A percentile compares a stretch with the other conserved stretches of the same genome.
phyloP scores from a whole-genome alignment of 2,888 invertebrate species.

The Trachelus iudaicus region DNA sequence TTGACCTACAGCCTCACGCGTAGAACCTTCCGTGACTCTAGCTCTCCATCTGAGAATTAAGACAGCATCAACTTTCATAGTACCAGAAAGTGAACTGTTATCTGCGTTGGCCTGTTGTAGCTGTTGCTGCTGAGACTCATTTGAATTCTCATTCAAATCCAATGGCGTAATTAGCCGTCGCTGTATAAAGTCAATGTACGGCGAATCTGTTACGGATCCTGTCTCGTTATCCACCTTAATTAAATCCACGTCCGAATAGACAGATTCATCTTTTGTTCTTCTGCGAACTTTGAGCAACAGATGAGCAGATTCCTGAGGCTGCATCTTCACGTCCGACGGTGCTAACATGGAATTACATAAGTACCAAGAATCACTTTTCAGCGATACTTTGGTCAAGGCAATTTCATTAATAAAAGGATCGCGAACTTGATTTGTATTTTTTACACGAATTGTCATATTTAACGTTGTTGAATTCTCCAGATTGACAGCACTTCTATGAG shows the following conservation, averaged over 20 bases:
- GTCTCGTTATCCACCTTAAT: constrained; percentile 38
- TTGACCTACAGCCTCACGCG: constrained; percentile 74
- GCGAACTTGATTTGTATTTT: constrained; percentile 76
- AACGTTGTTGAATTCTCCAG: constrained; percentile 67
- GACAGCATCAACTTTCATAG: constrained; percentile 55
- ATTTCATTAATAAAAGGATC: constrained; percentile 70
- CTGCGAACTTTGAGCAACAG: constrained; percentile 67
- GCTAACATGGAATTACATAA: constrained; percentile 65
- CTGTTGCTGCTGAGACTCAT: constrained; percentile 37
- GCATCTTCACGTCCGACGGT: constrained; percentile 60
- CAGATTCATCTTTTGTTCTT: constrained; percentile 34
- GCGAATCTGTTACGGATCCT: constrained; percentile 50
- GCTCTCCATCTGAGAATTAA: constrained; percentile 69
- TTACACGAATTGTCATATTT: constrained; percentile 75
- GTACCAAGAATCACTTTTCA: constrained; percentile 74
- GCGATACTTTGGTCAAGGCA: constrained; percentile 70
- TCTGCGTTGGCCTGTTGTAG: constrained; percentile 30
- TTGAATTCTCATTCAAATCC: constrained; percentile 35
- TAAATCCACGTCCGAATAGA: constrained; percentile 63
- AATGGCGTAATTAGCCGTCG: constrained; percentile 59
- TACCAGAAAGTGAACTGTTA: constrained; percentile 31
- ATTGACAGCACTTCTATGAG: constrained; percentile 67
- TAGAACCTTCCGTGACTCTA: constrained; percentile 68
- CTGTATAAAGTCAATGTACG: constrained; percentile 67
- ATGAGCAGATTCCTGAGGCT: constrained; percentile 69